These are phyloP conservation scores for Chamaea fasciata DNA, from an alignment of 2,113 vertebrate genomes.

Conservation along the genomic window DNA sequence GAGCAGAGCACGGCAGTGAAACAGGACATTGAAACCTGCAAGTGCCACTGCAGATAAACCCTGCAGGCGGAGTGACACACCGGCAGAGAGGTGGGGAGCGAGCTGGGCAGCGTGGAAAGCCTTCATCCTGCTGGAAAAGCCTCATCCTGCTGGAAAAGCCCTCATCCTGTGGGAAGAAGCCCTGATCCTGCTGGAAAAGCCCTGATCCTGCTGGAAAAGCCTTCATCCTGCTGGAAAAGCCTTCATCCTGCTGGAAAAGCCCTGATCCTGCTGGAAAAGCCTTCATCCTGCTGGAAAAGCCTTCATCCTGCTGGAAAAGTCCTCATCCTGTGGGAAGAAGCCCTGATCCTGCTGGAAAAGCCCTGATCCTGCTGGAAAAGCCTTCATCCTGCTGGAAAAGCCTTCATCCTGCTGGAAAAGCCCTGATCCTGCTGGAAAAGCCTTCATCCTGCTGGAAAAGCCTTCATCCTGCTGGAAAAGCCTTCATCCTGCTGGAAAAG, in stretches of 20 bases:
- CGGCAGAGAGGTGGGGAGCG: not conserved
- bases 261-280: too few species aligned
- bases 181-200: not conserved
- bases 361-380: not conserved
- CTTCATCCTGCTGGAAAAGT: not conserved
- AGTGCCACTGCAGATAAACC: not conserved
- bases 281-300: too few species aligned
- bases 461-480: too few species aligned
- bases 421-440: not conserved
- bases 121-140: too few species aligned
- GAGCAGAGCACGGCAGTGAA: not conserved
- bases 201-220: not conserved
- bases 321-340: too few species aligned
- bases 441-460: too few species aligned
- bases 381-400: not conserved
- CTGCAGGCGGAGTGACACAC: not conserved
- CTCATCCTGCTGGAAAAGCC: not conserved
- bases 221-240: not conserved
- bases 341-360: not conserved
- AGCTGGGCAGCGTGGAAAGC: not conserved
- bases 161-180: too few species aligned
- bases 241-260: not conserved
- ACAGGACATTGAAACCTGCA: not conserved
- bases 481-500: too few species aligned
- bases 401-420: not conserved